Conservation (phyloP, 1,140 invertebrate species). For the Scaptomyza graminum region DNA sequence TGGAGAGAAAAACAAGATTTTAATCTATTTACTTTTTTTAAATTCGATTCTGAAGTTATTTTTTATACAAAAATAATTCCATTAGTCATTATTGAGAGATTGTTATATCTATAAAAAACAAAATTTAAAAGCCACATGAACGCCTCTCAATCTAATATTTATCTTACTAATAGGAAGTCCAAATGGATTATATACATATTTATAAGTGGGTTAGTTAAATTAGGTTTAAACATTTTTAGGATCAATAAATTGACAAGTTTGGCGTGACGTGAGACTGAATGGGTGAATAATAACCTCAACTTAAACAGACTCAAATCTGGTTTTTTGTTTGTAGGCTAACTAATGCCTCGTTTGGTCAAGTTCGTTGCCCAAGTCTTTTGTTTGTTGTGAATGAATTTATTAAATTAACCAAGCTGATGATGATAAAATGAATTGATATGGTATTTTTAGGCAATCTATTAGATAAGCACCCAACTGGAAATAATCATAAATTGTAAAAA, state of each 20-base stretch:
- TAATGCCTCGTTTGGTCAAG: slow-evolving; percentile 44
- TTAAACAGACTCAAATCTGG: slow-evolving; percentile 1
- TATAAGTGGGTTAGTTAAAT: slow-evolving; percentile 20
- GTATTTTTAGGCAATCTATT: slow-evolving; percentile 24
- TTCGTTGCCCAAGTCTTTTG: slow-evolving; percentile 78
- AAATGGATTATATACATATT: slow-evolving; percentile 1
- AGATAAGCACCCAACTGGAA: slow-evolving; percentile 18
- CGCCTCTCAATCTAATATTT: background rate
- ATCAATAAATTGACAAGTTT: slow-evolving; percentile 29
- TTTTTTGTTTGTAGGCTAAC: slow-evolving; percentile 21
- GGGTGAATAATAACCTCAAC: slow-evolving; percentile 11
- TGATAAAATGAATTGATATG: slow-evolving; percentile 15
- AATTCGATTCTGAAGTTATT: too few species aligned
- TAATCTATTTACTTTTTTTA: too few species aligned
- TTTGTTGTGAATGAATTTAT: slow-evolving; percentile 62
- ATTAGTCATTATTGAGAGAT: too few species aligned
- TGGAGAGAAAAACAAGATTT: too few species aligned
- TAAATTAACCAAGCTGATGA: slow-evolving; percentile 42
- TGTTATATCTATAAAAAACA: too few species aligned
- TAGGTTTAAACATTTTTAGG: slow-evolving; percentile 12
- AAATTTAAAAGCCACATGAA: background rate
- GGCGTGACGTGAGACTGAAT: slow-evolving; percentile 12
- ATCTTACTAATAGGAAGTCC: background rate
- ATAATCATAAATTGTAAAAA: slow-evolving; percentile 6
- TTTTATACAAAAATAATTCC: too few species aligned